Base-by-base conservation (phyloP, 2,888 invertebrate species). In the Phyto melanocephala region DNA sequence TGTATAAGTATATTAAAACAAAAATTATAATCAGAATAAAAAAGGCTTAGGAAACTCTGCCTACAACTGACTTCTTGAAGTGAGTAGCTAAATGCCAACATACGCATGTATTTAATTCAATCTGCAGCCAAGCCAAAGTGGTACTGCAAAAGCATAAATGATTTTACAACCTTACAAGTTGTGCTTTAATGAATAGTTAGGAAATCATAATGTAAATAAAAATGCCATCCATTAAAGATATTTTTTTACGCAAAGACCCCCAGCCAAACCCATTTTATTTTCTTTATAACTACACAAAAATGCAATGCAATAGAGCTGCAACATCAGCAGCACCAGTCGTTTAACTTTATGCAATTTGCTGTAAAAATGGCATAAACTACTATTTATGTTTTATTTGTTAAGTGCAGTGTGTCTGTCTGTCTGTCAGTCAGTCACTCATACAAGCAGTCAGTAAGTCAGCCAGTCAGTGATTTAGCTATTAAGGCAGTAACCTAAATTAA, bases 401-500 rank as follows among this genome's bases (percentile, higher is more conserved):
- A 60, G 20, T 28, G 24, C 42, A 63, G n/a, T 22, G 22, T 42
- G 42, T 24, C 33, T 22, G 40, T n/a, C 67, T 28, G 35, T 13
- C 37, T 24, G 45, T 28, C 50, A n/a, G 1, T 17, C 52, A n/a
- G n/a, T n/a, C n/a, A n/a, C n/a, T n/a, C n/a, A n/a, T n/a, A n/a
- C n/a, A n/a, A n/a, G n/a, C 37, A 17, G 45, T 28, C 52, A 17
- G 1, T 20, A 40, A 47, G 47, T 54, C 70, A 52, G 42, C n/a
- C 35, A 60, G 17, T 15, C 40, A 60, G 60, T 13, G 15, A 76
- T 20, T 35, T 62, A 72, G 22, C 37, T 20, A 56, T 24, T 54
- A n/a, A 47, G 42, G 35, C 22, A 71, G 63, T 78, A 83, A 82
- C 81, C 85, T 83, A 85, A 86, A 86, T 86, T 86, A 84, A 85